Evolutionary conservation across 2,797 vertebrate genomes (phyloP).

Genomic region (Rhinoraja longicauda): DNA sequence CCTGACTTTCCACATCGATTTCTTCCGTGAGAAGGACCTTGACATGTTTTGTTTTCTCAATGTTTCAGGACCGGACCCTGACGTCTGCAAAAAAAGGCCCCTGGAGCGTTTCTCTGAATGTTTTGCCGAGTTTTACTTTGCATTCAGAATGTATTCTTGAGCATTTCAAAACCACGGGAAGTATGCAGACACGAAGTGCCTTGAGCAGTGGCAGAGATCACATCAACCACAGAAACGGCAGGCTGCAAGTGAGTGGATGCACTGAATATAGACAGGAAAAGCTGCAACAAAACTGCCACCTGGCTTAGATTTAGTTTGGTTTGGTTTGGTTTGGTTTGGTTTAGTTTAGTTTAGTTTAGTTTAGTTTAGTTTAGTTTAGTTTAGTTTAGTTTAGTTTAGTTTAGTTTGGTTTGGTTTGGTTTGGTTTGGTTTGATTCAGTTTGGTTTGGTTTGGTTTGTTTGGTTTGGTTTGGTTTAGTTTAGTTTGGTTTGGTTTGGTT

Average conservation of each 20-base stretch:
- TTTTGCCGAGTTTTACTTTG: neutral
- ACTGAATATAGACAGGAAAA: neutral
- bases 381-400: no score
- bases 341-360: no score
- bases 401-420: no score
- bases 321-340: no score
- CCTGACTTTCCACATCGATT: neutral
- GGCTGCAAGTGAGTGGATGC: neutral
- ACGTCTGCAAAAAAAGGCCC: no score
- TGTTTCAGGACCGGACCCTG: no score
- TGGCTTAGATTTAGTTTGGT: neutral
- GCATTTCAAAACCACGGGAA: neutral
- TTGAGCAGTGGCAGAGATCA: neutral
- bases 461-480: no score
- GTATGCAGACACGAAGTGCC: neutral
- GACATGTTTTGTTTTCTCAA: no score
- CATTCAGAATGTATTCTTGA: neutral
- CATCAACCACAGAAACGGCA: neutral
- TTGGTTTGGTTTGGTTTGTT: no score
- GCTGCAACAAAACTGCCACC: neutral
- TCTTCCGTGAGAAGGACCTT: neutral
- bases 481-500: no score
- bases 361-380: no score
- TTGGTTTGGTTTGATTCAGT: no score
- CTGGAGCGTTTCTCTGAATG: neutral